Conservation (phyloP, 2,888 invertebrate species). For the Auanema freiburgensis region DNA sequence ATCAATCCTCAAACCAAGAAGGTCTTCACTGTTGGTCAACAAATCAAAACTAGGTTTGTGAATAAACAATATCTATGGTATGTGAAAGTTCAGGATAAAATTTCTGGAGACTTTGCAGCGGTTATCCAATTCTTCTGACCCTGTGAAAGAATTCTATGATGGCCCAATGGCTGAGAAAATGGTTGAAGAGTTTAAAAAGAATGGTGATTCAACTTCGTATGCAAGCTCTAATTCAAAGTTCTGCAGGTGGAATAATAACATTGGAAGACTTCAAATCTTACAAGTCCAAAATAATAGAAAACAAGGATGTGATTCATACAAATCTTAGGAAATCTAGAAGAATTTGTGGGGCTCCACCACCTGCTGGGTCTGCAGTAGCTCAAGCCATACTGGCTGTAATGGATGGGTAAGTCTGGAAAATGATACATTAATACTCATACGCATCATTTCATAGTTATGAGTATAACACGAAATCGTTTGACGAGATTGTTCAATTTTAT, state of each 20-base stretch:
- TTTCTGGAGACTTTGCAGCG: conserved; percentile 45
- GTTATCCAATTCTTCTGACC: conserved; percentile 52
- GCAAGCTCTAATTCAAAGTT: neutral
- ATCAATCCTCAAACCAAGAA: conserved; percentile 55
- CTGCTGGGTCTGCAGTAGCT: conserved; percentile 82
- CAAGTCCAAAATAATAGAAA: conserved; percentile 46
- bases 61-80: neutral
- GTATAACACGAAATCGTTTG: conserved; percentile 46
- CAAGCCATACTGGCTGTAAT: conserved; percentile 82
- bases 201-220: conserved; percentile 29
- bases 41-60: conserved; percentile 52
- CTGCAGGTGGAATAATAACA: conserved; percentile 47
- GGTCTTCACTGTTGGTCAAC: conserved; percentile 58
- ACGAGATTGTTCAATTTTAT: conserved; percentile 70
- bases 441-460: conserved; percentile 26
- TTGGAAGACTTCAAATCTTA: conserved; percentile 54
- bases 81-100: conserved; percentile 23
- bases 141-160: conserved; percentile 51
- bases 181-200: conserved; percentile 49
- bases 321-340: conserved; percentile 68
- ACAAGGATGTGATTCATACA: conserved; percentile 51
- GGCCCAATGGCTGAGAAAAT: conserved; percentile 45
- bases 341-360: conserved; percentile 81
- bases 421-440: neutral
- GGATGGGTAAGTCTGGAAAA: conserved; percentile 64